Evolutionary conservation across 2,113 vertebrate species (phyloP).

Genomic region (Chloropsis cyanopogon): DNA sequence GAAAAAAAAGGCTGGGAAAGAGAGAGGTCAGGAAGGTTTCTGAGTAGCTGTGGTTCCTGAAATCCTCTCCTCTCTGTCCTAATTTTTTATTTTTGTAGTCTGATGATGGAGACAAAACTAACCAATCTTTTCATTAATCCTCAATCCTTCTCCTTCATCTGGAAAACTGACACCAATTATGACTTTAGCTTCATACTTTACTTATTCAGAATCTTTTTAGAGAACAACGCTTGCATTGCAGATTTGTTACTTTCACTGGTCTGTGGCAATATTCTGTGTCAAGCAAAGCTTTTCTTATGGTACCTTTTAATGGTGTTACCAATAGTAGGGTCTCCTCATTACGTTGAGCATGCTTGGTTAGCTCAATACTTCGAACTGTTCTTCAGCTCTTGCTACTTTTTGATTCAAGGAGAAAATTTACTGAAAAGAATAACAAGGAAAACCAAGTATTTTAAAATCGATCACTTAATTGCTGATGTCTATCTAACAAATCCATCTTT

Average conservation of each 20-base stretch:
- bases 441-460: not conserved
- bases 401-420: constrained; percentile 26
- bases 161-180: not conserved
- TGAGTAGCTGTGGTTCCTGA: not conserved
- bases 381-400: not conserved
- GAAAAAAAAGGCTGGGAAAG: not conserved
- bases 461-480: not conserved
- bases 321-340: not conserved
- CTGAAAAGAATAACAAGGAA: not conserved
- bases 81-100: not conserved
- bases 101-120: not conserved
- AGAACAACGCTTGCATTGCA: not conserved
- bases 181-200: not conserved
- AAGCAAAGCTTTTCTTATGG: not conserved
- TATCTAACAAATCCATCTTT: not conserved
- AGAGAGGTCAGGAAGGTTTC: not conserved
- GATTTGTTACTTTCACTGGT: not conserved
- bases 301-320: not conserved
- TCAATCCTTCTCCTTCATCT: not conserved
- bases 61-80: not conserved
- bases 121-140: not conserved
- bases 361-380: not conserved
- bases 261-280: not conserved
- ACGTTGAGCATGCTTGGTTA: not conserved
- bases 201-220: not conserved